phyloP scores from a whole-genome alignment of 2,888 invertebrate species.

The Aethes cnicana region DNA sequence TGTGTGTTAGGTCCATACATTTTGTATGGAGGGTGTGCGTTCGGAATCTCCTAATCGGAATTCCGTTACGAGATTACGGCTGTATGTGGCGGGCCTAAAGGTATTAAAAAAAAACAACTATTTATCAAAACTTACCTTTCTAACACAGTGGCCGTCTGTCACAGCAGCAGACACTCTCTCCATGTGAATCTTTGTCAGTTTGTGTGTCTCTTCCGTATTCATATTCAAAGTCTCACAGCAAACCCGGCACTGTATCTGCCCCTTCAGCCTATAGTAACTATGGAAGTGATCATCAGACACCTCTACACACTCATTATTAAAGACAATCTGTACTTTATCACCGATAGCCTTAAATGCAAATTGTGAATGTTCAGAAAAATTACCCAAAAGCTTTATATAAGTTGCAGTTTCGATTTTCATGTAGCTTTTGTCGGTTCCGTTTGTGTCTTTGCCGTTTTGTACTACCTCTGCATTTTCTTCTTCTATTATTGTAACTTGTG shows the following conservation, averaged over 20 bases:
- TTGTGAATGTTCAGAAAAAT: not conserved
- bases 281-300: not conserved
- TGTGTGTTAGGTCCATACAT: too few relatives aligned
- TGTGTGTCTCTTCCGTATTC: not conserved
- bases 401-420: not conserved
- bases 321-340: not conserved
- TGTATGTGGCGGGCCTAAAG: too few relatives aligned
- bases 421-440: not conserved
- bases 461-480: too few relatives aligned
- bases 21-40: too few relatives aligned
- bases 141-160: not conserved
- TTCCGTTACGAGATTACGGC: too few relatives aligned
- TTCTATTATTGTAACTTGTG: too few relatives aligned
- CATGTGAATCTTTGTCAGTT: not conserved
- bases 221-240: not conserved
- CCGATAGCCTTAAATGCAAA: not conserved
- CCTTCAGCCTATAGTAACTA: not conserved
- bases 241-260: not conserved
- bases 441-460: too few relatives aligned
- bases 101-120: not conserved
- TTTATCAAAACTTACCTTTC: not conserved
- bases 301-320: not conserved
- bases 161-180: not conserved
- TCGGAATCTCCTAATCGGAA: too few relatives aligned
- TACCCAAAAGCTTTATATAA: not conserved